phyloP scores from a whole-genome alignment of 2,797 vertebrate species.

The Hydrophis major region DNA sequence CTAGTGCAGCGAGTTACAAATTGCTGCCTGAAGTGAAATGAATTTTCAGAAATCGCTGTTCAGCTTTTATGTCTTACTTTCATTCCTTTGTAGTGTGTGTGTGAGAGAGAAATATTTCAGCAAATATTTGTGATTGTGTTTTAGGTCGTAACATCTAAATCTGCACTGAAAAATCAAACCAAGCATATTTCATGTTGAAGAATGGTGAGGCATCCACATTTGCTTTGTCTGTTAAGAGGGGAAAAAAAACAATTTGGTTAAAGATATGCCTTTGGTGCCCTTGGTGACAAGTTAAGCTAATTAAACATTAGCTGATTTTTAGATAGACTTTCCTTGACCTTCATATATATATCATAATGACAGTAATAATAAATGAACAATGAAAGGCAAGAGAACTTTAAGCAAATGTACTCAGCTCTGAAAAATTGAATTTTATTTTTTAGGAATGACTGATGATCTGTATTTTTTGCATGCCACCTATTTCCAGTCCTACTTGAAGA shows the following conservation, averaged over 20 bases:
- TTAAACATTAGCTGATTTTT: conserved; percentile 53
- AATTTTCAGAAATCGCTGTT: neutral
- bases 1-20: conserved; percentile 9
- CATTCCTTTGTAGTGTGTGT: neutral
- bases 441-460: conserved; percentile 43
- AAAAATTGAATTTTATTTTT: conserved; percentile 50
- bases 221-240: conserved; percentile 40
- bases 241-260: conserved; percentile 26
- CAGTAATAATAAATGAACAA: conserved; percentile 66
- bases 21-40: conserved; percentile 14
- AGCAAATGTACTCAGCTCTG: conserved; percentile 49
- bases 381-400: conserved; percentile 53
- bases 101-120: neutral
- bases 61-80: neutral
- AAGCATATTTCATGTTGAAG: neutral
- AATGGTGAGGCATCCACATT: neutral
- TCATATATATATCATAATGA: conserved; percentile 65
- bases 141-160: neutral
- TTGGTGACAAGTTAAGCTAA: conserved; percentile 48
- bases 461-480: conserved; percentile 25
- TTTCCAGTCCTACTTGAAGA: neutral
- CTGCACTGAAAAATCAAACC: conserved; percentile 42
- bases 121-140: conserved; percentile 15
- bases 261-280: conserved; percentile 14
- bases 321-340: conserved; percentile 54